Conservation (phyloP, 1,140 invertebrate species). For the Aporrectodea caliginosa region DNA sequence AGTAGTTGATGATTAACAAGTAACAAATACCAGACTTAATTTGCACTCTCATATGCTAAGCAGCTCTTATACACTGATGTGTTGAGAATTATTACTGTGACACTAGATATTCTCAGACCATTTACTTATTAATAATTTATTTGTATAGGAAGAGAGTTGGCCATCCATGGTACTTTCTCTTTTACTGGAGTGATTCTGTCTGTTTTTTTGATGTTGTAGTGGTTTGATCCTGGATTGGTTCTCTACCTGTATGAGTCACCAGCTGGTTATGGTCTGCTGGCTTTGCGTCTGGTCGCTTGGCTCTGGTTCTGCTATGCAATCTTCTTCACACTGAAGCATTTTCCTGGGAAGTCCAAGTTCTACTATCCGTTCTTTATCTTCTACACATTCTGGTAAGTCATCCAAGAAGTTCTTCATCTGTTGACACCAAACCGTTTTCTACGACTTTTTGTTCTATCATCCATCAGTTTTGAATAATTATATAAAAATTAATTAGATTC, state of each 20-base stretch:
- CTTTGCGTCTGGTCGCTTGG: conserved; percentile 73
- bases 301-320: conserved; percentile 76
- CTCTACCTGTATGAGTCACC: conserved; percentile 84
- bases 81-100: no score
- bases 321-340: conserved; percentile 76
- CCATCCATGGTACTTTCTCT: no score
- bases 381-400: conserved; percentile 69
- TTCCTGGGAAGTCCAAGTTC: conserved; percentile 70
- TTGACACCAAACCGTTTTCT: background rate
- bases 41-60: no score
- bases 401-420: background rate
- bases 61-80: no score
- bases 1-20: no score
- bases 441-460: background rate
- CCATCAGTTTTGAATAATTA: background rate
- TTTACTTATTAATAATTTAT: no score
- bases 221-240: conserved; percentile 74
- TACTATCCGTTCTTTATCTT: conserved; percentile 74
- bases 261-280: conserved; percentile 77
- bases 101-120: no score
- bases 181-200: no score
- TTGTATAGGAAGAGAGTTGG: no score
- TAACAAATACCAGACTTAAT: no score
- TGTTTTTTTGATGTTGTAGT: no score
- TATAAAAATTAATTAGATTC: background rate